phyloP scores from a whole-genome alignment of 53 echinoderm and acorn worm genomes.

The Antedon mediterranea region DNA sequence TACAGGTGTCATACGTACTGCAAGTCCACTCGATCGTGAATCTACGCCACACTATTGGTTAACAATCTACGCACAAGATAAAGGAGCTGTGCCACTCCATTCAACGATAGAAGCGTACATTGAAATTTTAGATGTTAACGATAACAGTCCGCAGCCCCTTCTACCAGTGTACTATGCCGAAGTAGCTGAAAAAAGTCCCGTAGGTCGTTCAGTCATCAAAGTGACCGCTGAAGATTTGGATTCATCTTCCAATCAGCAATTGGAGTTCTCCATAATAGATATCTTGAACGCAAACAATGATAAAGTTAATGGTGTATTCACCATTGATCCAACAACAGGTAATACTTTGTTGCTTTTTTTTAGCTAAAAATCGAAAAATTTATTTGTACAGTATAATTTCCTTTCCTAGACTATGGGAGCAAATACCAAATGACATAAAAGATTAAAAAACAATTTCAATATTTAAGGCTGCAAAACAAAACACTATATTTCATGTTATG shows the following conservation, averaged over 20 bases:
- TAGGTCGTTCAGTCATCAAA: constrained; percentile 30
- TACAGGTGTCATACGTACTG: constrained; percentile 58
- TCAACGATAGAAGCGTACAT: constrained; percentile 74
- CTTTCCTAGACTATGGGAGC: no score
- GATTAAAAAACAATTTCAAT: no score
- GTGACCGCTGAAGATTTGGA: constrained; percentile 66
- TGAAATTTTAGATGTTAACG: constrained; percentile 68
- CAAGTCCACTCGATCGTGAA: constrained; percentile 64
- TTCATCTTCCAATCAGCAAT: constrained; percentile 36
- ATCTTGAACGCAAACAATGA: neutral
- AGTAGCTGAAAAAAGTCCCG: constrained; percentile 52
- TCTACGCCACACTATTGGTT: constrained; percentile 77
- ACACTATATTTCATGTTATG: no score
- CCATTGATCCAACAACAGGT: constrained; percentile 63
- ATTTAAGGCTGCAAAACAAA: no score
- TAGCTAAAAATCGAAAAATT: no score
- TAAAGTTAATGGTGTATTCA: neutral
- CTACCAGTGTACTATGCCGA: constrained; percentile 48
- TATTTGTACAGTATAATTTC: no score
- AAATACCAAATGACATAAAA: no score
- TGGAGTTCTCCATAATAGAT: constrained; percentile 24
- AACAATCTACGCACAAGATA: constrained; percentile 88
- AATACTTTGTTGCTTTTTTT: no score
- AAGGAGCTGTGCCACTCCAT: constrained; percentile 71
- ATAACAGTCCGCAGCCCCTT: constrained; percentile 73